Conservation (phyloP, 2,888 invertebrate genomes). For the Coelinius sp. region DNA sequence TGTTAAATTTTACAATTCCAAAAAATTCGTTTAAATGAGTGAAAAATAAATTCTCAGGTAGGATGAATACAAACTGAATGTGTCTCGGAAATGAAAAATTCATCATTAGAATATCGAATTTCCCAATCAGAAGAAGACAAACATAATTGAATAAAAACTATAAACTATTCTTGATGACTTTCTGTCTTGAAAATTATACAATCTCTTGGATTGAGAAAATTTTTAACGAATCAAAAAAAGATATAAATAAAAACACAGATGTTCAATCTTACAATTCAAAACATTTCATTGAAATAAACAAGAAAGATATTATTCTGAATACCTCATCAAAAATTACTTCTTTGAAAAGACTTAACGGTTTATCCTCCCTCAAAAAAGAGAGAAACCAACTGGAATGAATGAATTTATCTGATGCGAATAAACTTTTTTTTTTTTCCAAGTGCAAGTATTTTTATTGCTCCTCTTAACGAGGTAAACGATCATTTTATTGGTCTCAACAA, state of each 20-base stretch:
- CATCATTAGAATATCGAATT: no score
- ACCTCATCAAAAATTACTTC: not conserved
- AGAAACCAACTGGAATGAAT: conserved; percentile 3
- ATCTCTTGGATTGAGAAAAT: no score
- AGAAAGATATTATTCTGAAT: not conserved
- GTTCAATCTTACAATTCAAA: not conserved
- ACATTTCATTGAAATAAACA: not conserved
- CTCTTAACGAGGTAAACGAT: conserved; percentile 15
- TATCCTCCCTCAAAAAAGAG: not conserved
- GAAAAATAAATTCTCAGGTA: no score
- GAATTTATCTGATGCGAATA: conserved; percentile 22
- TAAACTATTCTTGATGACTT: no score
- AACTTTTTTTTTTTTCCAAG: conserved; percentile 15
- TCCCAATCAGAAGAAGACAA: no score
- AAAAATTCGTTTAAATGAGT: no score
- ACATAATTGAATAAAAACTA: no score
- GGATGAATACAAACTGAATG: no score
- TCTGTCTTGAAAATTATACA: no score
- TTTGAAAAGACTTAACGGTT: not conserved
- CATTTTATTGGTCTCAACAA: conserved; percentile 16
- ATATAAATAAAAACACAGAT: not conserved
- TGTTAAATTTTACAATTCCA: no score
- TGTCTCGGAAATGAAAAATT: no score
- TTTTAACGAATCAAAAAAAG: not conserved
- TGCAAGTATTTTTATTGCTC: conserved; percentile 4